These are phyloP conservation scores for Arrhopalites spinosus DNA, from an alignment of 2,888 invertebrate genomes.

Conservation along the genomic window DNA sequence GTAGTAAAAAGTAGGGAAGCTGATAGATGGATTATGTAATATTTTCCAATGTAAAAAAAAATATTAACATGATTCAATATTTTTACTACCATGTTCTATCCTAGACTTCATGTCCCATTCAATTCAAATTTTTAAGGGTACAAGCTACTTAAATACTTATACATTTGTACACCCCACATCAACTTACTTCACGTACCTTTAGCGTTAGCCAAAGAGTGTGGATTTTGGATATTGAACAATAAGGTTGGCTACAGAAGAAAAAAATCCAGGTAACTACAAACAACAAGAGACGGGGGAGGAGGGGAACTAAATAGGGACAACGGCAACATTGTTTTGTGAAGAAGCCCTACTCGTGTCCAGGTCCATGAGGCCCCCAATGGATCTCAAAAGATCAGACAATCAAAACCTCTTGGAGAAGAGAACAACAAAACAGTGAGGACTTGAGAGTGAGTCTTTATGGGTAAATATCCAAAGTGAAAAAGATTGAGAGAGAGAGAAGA, in stretches of 20 bases:
- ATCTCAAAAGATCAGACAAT: neutral
- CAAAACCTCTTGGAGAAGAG: neutral
- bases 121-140: too few species aligned
- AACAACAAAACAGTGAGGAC: neutral
- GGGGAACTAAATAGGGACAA: neutral
- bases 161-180: too few species aligned
- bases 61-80: neutral
- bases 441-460: neutral
- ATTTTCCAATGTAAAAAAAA: neutral
- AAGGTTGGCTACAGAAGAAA: too few species aligned
- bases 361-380: constrained; percentile 45
- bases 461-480: neutral
- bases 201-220: too few species aligned
- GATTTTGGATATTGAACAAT: neutral
- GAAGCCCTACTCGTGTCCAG: constrained; percentile 48
- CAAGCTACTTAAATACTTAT: too few species aligned
- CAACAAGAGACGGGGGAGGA: neutral
- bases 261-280: too few species aligned
- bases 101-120: neutral
- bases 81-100: neutral
- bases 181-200: too few species aligned
- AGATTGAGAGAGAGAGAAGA: too few species aligned
- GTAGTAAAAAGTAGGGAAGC: too few species aligned
- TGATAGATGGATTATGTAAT: neutral
- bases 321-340: constrained; percentile 28